These are phyloP conservation scores for Sinocyclocheilus grahami DNA, from an alignment of 2,113 vertebrate genomes.

Conservation along the genomic window DNA sequence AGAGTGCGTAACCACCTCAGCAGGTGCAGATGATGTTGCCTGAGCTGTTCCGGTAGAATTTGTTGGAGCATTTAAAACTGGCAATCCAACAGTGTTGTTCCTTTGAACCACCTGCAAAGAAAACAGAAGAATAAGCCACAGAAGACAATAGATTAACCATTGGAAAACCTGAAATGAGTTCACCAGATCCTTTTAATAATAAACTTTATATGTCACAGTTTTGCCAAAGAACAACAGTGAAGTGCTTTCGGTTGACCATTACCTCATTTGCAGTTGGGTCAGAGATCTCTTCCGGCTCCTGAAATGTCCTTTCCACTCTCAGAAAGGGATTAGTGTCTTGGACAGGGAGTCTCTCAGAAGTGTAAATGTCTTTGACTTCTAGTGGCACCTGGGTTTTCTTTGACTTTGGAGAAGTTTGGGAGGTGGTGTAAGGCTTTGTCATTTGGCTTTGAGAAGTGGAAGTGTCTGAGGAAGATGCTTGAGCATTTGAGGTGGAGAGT, in stretches of 20 bases:
- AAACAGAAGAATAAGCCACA: neutral
- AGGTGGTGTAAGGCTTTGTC: slow-evolving; percentile 20
- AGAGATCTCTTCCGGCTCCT: slow-evolving; percentile 50
- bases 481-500: neutral
- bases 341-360: slow-evolving; percentile 61
- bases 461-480: slow-evolving; percentile 1
- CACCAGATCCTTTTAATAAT: neutral
- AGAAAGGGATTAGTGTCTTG: slow-evolving; percentile 65
- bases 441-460: neutral
- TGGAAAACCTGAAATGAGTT: neutral
- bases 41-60: neutral
- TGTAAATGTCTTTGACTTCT: neutral
- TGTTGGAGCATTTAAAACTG: neutral
- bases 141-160: neutral
- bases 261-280: slow-evolving; percentile 58
- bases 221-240: neutral
- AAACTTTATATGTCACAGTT: neutral
- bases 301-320: neutral
- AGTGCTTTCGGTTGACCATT: slow-evolving; percentile 6
- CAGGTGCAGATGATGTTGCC: neutral
- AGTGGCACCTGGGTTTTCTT: slow-evolving; percentile 13
- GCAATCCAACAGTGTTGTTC: neutral
- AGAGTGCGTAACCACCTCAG: neutral
- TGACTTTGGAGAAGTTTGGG: slow-evolving; percentile 29
- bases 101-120: slow-evolving; percentile 34